phyloP scores from a whole-genome alignment of 1,140 invertebrate genomes.

The Wasmannia auropunctata region DNA sequence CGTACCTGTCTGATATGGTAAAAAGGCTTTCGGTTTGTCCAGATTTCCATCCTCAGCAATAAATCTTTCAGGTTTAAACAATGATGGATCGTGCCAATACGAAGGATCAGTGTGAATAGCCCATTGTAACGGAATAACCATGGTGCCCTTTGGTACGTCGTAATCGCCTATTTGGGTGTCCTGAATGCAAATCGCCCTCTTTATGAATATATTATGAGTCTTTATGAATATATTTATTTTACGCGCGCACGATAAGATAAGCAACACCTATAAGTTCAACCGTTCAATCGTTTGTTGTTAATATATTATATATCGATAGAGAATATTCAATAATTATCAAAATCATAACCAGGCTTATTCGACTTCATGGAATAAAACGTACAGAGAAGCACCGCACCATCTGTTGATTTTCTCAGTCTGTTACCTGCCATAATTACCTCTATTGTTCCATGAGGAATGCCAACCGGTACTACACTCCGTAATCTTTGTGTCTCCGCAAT shows the following conservation, averaged over 20 bases:
- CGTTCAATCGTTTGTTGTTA: neutral
- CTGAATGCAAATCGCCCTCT: constrained; percentile 79
- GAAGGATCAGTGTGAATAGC: constrained; percentile 92
- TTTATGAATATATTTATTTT: too few species aligned
- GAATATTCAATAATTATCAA: too few species aligned
- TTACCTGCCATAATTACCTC: constrained; percentile 82
- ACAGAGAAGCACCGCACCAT: too few species aligned
- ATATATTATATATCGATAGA: too few species aligned
- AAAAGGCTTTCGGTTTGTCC: constrained; percentile 89
- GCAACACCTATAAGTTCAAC: too few species aligned
- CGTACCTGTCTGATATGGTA: constrained; percentile 94
- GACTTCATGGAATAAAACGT: too few species aligned
- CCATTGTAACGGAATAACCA: constrained; percentile 93
- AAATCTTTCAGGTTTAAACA: constrained; percentile 91
- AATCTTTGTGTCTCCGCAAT: constrained; percentile 92
- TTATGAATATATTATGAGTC: neutral
- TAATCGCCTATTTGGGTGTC: constrained; percentile 88
- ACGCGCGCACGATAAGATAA: too few species aligned
- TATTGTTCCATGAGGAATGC: constrained; percentile 92
- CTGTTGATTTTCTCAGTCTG: too few species aligned
- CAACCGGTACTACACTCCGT: constrained; percentile 91
- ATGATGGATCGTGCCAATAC: constrained; percentile 90
- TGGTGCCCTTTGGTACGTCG: constrained; percentile 85
- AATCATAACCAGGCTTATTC: too few species aligned
- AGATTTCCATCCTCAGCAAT: constrained; percentile 88